Conservation (phyloP, 2,797 vertebrate genomes). For the Pagetopsis macropterus region DNA sequence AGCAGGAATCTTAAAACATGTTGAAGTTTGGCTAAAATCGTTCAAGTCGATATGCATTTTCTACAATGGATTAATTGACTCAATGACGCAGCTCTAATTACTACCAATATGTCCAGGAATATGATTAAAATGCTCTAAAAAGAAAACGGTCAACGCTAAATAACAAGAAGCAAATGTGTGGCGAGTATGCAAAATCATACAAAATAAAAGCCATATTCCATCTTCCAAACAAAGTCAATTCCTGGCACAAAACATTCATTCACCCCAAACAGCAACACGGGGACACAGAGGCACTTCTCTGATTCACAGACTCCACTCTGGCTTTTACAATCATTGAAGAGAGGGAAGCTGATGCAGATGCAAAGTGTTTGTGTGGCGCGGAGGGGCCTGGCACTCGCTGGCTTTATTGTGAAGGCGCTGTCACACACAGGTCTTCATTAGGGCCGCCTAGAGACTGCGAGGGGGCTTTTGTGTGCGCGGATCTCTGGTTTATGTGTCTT, state of each 20-base stretch:
- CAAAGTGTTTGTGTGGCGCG: conserved; percentile 63
- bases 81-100: background rate
- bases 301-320: conserved; percentile 54
- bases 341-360: conserved; percentile 58
- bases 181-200: conserved; percentile 33
- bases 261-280: conserved; percentile 21
- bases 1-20: no score
- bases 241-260: conserved; percentile 39
- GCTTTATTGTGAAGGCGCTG: conserved; percentile 70
- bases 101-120: background rate
- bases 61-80: background rate
- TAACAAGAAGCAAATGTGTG: conserved; percentile 11
- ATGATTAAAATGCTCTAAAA: background rate
- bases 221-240: conserved; percentile 49
- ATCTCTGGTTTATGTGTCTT: conserved; percentile 86
- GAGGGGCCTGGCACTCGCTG: conserved; percentile 46
- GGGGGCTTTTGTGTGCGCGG: conserved; percentile 75
- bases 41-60: background rate
- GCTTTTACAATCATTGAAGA: conserved; percentile 67
- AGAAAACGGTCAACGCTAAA: background rate
- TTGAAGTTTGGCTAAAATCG: no score
- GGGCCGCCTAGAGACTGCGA: conserved; percentile 64
- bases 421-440: conserved; percentile 85
- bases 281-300: conserved; percentile 30
- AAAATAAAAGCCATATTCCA: conserved; percentile 18